Evolutionary conservation across 2,113 vertebrate species (phyloP).

Genomic region (Pongo abelii): DNA sequence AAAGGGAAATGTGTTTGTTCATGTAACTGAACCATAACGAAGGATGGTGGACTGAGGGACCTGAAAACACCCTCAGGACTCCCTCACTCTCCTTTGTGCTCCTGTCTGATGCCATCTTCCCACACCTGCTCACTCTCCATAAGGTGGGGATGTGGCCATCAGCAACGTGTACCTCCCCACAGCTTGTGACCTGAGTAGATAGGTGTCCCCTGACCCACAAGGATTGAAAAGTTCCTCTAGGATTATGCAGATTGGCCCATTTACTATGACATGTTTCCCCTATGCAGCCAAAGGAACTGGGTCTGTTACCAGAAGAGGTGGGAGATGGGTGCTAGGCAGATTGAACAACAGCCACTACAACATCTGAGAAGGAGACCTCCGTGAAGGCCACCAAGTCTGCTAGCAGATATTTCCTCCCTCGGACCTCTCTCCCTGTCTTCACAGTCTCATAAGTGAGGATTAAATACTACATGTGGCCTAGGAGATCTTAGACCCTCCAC

Average conservation of each 20-base stretch:
- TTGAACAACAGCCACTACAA: background rate
- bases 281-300: background rate
- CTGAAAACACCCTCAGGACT: background rate
- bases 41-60: background rate
- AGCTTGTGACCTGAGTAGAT: background rate
- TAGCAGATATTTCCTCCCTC: background rate
- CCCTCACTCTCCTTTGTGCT: background rate
- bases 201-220: accelerated
- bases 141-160: background rate
- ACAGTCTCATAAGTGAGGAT: background rate
- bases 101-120: background rate
- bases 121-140: background rate
- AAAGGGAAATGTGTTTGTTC: conserved; percentile 7
- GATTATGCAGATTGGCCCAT: background rate
- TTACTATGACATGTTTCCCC: background rate
- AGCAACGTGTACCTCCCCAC: background rate
- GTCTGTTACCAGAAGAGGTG: background rate
- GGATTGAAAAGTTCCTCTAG: background rate
- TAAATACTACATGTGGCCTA: background rate
- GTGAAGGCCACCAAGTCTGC: background rate
- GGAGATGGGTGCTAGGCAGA: background rate
- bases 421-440: background rate
- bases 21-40: background rate
- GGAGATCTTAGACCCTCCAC: background rate
- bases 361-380: background rate